phyloP scores from a whole-genome alignment of 2,113 vertebrate genomes.

The Verasper variegatus region DNA sequence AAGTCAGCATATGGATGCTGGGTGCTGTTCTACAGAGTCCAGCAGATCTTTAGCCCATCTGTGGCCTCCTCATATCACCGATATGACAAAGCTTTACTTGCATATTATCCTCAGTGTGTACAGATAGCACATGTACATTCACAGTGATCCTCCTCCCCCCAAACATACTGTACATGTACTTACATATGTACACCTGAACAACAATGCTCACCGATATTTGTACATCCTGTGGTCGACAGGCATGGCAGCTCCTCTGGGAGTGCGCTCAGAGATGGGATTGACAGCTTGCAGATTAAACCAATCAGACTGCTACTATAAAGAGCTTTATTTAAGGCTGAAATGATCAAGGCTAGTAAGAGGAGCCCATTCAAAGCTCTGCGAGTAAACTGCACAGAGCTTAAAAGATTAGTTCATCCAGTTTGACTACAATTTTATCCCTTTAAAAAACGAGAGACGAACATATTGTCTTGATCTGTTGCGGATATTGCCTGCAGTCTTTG shows the following conservation, averaged over 20 bases:
- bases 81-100: constrained; percentile 35
- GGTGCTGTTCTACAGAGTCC: constrained; percentile 66
- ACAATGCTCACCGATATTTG: constrained; percentile 47
- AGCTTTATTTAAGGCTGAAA: constrained; percentile 78
- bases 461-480: constrained; percentile 68
- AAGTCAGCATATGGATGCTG: constrained; percentile 75
- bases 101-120: background rate
- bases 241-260: constrained; percentile 46
- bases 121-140: constrained; percentile 23
- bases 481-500: constrained; percentile 48
- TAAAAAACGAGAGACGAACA: constrained; percentile 62
- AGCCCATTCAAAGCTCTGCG: constrained; percentile 68
- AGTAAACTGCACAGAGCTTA: constrained; percentile 74
- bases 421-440: constrained; percentile 71
- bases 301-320: constrained; percentile 73
- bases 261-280: constrained; percentile 57
- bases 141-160: background rate
- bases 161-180: constrained; percentile 36
- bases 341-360: constrained; percentile 72
- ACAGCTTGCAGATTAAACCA: constrained; percentile 79
- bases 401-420: constrained; percentile 75
- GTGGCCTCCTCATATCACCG: constrained; percentile 52
- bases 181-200: constrained; percentile 63
- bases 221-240: constrained; percentile 38
- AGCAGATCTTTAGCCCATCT: constrained; percentile 76